Conservation (phyloP, 2,888 invertebrate genomes). For the Lathronympha strigana region DNA sequence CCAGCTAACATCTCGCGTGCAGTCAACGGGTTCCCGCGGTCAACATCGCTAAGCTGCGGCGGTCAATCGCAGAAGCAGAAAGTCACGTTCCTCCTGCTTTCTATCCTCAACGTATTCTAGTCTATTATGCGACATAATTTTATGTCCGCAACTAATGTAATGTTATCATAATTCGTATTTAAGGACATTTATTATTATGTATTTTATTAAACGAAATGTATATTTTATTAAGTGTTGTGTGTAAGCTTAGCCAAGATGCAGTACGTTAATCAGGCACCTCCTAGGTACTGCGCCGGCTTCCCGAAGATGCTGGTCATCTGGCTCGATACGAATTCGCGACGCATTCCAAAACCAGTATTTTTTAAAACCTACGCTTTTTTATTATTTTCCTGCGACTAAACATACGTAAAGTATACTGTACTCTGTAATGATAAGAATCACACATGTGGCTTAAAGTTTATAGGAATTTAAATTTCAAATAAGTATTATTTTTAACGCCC, state of each 20-base stretch:
- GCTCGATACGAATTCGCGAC: slow-evolving; percentile 47
- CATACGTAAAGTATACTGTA: slow-evolving; percentile 24
- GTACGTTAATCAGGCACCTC: slow-evolving; percentile 73
- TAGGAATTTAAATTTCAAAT: slow-evolving; percentile 30
- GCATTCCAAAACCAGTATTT: slow-evolving; percentile 81
- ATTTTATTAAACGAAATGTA: slow-evolving; percentile 61
- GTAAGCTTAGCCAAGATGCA: slow-evolving; percentile 72
- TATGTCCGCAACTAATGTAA: slow-evolving; percentile 80
- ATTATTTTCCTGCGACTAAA: slow-evolving; percentile 12
- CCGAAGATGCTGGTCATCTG: slow-evolving; percentile 71
- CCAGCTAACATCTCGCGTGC: not conserved
- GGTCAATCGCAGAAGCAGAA: slow-evolving; percentile 60
- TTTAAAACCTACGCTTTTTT: slow-evolving; percentile 63
- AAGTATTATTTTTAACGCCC: slow-evolving; percentile 21
- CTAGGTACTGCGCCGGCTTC: slow-evolving; percentile 65
- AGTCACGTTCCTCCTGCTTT: slow-evolving; percentile 77
- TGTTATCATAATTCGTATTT: slow-evolving; percentile 71
- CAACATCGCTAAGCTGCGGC: not conserved
- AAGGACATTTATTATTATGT: slow-evolving; percentile 72
- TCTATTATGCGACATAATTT: slow-evolving; percentile 77
- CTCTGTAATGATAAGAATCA: slow-evolving; percentile 28
- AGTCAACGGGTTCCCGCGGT: not conserved
- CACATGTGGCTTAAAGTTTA: slow-evolving; percentile 40
- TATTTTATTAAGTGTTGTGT: slow-evolving; percentile 73
- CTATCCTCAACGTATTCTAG: slow-evolving; percentile 84